These are phyloP conservation scores for Catharus ustulatus DNA, from an alignment of 2,797 vertebrate genomes.

Conservation along the genomic window DNA sequence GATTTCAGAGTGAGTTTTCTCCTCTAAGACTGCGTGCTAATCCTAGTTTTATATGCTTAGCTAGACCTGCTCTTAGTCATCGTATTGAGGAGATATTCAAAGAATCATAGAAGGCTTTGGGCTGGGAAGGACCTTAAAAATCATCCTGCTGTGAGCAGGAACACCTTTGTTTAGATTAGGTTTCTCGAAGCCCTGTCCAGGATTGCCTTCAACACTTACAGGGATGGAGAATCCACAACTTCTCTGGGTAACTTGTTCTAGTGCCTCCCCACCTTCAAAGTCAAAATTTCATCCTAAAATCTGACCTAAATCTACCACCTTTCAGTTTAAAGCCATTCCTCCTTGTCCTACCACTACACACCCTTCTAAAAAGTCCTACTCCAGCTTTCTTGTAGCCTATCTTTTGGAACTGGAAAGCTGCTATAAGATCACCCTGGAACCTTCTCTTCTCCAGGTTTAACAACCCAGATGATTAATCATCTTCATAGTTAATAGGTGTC, in stretches of 20 bases:
- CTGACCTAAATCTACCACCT: not conserved
- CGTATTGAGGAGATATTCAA: not conserved
- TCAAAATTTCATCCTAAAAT: not conserved
- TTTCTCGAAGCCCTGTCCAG: not conserved
- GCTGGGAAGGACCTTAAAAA: not conserved
- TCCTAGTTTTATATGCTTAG: not conserved
- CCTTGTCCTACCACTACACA: not conserved
- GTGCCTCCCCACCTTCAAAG: not conserved
- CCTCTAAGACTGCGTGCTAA: not conserved
- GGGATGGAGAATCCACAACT: not conserved
- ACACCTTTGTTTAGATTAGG: not conserved
- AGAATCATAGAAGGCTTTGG: not conserved
- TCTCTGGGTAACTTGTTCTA: not conserved
- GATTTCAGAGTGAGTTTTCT: not conserved
- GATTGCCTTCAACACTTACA: not conserved
- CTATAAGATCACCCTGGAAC: not conserved
- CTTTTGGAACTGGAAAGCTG: not conserved
- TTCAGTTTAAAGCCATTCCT: not conserved
- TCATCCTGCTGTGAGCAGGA: not conserved
- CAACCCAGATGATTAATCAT: not conserved
- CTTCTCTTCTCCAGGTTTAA: not conserved
- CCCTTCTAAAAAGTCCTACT: not conserved
- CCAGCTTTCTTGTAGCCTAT: not conserved
- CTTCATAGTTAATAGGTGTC: not conserved
- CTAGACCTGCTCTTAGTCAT: not conserved